Evolutionary conservation across 2,888 invertebrate species (phyloP), one percentile per base, ranked within the genome.

Genomic region (Volucella inanis): DNA sequence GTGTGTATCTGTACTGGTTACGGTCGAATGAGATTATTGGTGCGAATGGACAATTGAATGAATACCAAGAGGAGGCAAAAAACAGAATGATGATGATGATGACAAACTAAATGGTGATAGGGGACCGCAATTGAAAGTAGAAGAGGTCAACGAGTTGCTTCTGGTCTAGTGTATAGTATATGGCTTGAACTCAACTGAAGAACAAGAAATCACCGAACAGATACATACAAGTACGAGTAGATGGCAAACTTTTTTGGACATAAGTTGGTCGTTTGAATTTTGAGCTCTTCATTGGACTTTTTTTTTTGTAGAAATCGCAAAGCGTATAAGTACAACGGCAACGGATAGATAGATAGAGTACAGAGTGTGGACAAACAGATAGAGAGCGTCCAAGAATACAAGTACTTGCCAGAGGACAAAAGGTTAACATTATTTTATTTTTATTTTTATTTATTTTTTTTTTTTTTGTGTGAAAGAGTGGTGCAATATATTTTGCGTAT

Each of bases 111-210:
- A 31, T 54, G 61, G 39, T 45, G 61, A 31, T 41, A 3, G 22
- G 14, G 1, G 45, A 8, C 52, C 67, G 38, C 74, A 64, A 74
- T 72, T 83, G 62, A 57, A 70, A 62, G 61, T 64, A 61, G 84
- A 84, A 84, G 84, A 79, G 83, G 78, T 83, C 81, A 81, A 81
- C 54, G 76, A 62, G 62, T 62, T 55, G 54, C 67, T 59, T 41
- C 31, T 70, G 45, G 52, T 49, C 14, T 55, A 41, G 62, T 55
- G 54, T 22, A 57, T 1, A 18, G 18, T 22, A 55, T 54, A 76
- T 31, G 67, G 67, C 65, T 76, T 55, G 52, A 65, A 61, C 15
- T 14, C 78, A 31, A 31, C 31, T 6, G 1, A 6, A 31, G 6
- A 31, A 64, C 12, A 59, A 65, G 70, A 64, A 64, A 39, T 64